Conservation (phyloP, 1,140 invertebrate species). For the Drosophila neocordata region DNA sequence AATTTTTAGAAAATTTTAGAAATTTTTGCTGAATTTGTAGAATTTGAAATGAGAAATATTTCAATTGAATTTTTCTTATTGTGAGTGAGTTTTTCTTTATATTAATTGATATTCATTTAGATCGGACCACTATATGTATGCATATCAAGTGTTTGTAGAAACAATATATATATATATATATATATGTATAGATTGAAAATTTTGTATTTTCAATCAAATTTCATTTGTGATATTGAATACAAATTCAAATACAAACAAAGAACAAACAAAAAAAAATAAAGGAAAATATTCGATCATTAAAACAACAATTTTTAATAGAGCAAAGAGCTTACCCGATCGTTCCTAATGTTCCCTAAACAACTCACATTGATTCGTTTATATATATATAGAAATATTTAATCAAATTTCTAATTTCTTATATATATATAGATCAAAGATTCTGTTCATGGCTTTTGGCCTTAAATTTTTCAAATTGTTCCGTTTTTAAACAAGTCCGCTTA, state of each 20-base stretch:
- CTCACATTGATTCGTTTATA: neutral
- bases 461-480: no score
- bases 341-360: neutral
- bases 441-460: no score
- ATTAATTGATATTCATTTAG: neutral
- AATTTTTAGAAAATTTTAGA: no score
- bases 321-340: constrained; percentile 9
- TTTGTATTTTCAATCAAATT: neutral
- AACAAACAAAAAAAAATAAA: neutral
- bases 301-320: neutral
- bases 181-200: constrained; percentile 1
- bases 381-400: no score
- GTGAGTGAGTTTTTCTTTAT: neutral
- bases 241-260: neutral
- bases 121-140: constrained; percentile 11
- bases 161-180: no score
- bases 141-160: constrained; percentile 2
- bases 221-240: neutral
- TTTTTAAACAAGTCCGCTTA: no score
- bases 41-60: no score
- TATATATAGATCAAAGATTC: no score
- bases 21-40: no score
- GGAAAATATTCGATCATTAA: neutral
- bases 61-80: no score
- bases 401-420: no score